Evolutionary conservation across 2,113 vertebrate species (phyloP), one percentile per base, ranked within the genome.

Genomic region (Rhea pennata): DNA sequence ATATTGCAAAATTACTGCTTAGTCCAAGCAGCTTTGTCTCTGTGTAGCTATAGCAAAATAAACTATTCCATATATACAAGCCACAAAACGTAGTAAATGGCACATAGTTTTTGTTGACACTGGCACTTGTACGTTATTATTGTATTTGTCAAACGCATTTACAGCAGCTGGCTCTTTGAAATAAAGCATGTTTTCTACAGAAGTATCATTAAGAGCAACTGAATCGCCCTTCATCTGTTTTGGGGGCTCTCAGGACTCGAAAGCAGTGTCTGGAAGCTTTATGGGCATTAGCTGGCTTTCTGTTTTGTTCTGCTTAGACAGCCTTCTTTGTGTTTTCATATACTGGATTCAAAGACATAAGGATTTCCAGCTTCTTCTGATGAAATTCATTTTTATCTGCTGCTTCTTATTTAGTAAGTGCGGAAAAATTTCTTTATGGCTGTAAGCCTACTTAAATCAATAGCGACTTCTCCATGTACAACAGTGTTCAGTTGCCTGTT

Each of bases 191-290:
- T 77, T 71, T 91, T 93, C 76, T 78, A 80, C 42, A 21, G 65
- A 92, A 48, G 59, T 75, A 88, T n/a, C 84, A 91, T 95, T 87
- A 93, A 84, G 70, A 95, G 81, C 80, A 95, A 95, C 15, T 95
- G 56, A 92, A 95, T 78, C 95, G 80, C 70, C 92, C 94, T 95
- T 94, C 79, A 84, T 88, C 91, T 92, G 51, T 67, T 95, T 78
- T 86, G 82, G 64, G 53, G 69, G 75, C 90, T 93, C 88, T 31
- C 42, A 78, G 77, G 80, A 88, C 21, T 74, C 26, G 92, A 94
- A 93, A 72, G 61, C 83, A 81, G 69, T 50, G 76, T 84, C 87
- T 96, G 94, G 79, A 91, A 96, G 73, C 73, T 88, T 93, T 91
- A 59, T n/a, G 23, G 26, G 91, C 79, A 87, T 94, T 90, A 96